phyloP scores from a whole-genome alignment of 2,113 vertebrate genomes.

The Regulus satrapa region DNA sequence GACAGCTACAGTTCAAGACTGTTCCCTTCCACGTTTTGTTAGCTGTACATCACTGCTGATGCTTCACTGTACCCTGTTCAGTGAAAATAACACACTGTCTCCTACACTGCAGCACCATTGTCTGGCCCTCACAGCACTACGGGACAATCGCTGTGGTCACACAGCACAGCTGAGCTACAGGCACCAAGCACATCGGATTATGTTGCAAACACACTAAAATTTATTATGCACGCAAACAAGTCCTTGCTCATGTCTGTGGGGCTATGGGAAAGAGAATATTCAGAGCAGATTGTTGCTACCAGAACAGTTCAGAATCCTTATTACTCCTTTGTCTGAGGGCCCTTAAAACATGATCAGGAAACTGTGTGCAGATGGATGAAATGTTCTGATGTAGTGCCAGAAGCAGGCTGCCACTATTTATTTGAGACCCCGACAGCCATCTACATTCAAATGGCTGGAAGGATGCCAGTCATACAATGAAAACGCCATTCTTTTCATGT shows the following conservation, averaged over 20 bases:
- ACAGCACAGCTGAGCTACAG: neutral
- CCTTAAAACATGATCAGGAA: conserved; percentile 19
- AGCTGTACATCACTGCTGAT: neutral
- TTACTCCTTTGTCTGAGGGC: conserved; percentile 6
- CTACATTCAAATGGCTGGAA: conserved; percentile 29
- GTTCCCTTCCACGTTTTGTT: neutral
- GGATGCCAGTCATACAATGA: conserved; percentile 32
- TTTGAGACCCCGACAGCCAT: neutral
- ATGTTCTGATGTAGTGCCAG: conserved; percentile 38
- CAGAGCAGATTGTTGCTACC: neutral
- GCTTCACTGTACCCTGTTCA: neutral
- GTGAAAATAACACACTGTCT: neutral
- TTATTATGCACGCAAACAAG: neutral
- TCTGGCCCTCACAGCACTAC: neutral
- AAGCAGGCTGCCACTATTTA: conserved; percentile 24
- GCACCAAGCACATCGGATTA: neutral
- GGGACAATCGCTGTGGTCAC: neutral
- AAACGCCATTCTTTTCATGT: neutral
- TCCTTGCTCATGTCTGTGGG: neutral
- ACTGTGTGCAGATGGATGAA: conserved; percentile 18
- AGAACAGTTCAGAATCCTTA: neutral
- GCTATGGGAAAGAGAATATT: neutral
- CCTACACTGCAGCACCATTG: neutral
- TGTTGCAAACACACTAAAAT: neutral
- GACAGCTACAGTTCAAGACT: neutral